Evolutionary conservation across 2,888 invertebrate species (phyloP).

Genomic region (Eugnorisma glareosa): DNA sequence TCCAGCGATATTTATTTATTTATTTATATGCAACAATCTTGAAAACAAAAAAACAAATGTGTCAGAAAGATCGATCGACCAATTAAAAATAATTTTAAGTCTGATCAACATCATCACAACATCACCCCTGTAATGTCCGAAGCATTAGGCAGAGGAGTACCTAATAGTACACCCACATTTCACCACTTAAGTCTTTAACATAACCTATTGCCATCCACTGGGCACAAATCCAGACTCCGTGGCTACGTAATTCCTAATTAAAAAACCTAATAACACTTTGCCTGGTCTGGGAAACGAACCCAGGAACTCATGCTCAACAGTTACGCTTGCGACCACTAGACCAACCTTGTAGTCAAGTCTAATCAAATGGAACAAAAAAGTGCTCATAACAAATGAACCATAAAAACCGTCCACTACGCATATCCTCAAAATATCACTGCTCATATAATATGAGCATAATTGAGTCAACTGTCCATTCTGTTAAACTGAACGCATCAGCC

Average conservation of each 20-base stretch:
- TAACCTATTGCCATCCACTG: too few species aligned
- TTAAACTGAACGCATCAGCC: conserved; percentile 74
- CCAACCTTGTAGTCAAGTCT: not conserved
- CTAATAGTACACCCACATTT: too few species aligned
- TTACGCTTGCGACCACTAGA: not conserved
- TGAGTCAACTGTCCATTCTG: conserved; percentile 79
- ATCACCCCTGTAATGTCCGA: not conserved
- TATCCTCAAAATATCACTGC: conserved; percentile 62
- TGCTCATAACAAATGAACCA: conserved; percentile 22
- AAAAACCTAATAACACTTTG: too few species aligned
- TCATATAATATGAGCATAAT: conserved; percentile 75
- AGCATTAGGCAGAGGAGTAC: too few species aligned
- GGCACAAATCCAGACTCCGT: too few species aligned
- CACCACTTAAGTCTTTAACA: too few species aligned
- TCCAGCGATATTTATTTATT: too few species aligned
- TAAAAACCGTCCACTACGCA: not conserved
- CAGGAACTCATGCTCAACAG: too few species aligned
- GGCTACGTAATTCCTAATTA: too few species aligned
- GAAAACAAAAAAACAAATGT: not conserved
- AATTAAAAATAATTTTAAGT: not conserved
- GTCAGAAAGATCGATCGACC: not conserved
- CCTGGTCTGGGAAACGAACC: too few species aligned
- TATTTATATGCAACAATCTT: not conserved
- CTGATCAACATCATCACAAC: not conserved
- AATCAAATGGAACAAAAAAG: not conserved